phyloP scores from a whole-genome alignment of 2,113 vertebrate species.

The Myrmecophaga tridactyla region DNA sequence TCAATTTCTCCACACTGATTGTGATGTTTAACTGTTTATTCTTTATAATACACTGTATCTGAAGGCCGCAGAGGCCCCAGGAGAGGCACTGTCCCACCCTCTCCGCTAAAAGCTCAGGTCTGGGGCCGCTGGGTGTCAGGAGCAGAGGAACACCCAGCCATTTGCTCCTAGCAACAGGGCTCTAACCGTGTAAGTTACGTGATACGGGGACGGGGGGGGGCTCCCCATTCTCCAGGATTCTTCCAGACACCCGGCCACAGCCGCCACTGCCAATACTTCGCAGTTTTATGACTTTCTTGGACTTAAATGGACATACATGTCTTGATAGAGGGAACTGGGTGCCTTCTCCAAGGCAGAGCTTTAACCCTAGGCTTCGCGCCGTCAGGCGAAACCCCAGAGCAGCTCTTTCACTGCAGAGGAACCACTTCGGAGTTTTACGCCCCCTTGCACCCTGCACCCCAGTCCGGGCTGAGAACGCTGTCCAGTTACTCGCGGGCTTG shows the following conservation, averaged over 20 bases:
- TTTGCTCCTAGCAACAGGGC: background rate
- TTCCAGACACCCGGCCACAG: background rate
- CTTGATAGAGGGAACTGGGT: background rate
- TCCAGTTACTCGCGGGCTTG: background rate
- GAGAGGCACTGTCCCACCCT: background rate
- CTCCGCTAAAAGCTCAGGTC: background rate
- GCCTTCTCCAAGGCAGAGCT: background rate
- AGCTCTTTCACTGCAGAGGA: background rate
- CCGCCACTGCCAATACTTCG: background rate
- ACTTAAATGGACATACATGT: slow-evolving; percentile 74
- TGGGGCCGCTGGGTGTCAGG: background rate
- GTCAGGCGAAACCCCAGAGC: background rate
- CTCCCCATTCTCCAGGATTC: background rate
- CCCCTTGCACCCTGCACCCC: background rate
- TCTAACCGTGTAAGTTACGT: background rate
- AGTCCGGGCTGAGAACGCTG: background rate
- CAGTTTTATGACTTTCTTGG: slow-evolving; percentile 69
- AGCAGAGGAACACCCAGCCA: background rate
- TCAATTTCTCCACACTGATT: background rate
- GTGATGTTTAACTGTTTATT: background rate
- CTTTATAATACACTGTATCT: background rate
- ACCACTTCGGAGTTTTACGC: background rate
- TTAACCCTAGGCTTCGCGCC: background rate
- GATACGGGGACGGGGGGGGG: background rate
- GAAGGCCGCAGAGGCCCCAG: background rate